phyloP scores from a whole-genome alignment of 2,888 invertebrate species.

The Chymomyza caudatula region DNA sequence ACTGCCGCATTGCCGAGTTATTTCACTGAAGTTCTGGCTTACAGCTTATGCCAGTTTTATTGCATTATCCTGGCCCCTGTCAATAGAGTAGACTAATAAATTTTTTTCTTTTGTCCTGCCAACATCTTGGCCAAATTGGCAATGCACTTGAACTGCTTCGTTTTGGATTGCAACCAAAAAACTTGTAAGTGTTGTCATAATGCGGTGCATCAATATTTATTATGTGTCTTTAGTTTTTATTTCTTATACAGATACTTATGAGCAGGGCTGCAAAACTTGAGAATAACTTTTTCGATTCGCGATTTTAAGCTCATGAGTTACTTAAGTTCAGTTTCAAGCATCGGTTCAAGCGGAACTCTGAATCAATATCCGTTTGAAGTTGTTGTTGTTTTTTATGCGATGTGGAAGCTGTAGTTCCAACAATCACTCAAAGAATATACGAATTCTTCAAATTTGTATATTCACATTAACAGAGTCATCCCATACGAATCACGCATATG shows the following conservation, averaged over 20 bases:
- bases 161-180: slow-evolving; percentile 32
- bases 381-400: too few relatives aligned
- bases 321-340: too few relatives aligned
- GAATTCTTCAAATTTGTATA: too few relatives aligned
- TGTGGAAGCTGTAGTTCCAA: neutral
- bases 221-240: slow-evolving; percentile 35
- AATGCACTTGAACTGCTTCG: slow-evolving; percentile 25
- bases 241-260: slow-evolving; percentile 22
- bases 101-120: neutral
- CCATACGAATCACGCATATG: neutral
- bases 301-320: too few relatives aligned
- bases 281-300: too few relatives aligned
- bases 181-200: slow-evolving; percentile 37
- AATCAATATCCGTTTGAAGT: too few relatives aligned
- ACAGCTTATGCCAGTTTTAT: neutral
- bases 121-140: slow-evolving; percentile 9
- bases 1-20: neutral
- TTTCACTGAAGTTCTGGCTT: neutral
- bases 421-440: too few relatives aligned
- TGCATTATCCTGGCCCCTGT: neutral
- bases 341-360: too few relatives aligned
- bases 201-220: slow-evolving; percentile 58
- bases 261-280: too few relatives aligned
- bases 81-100: slow-evolving; percentile 23
- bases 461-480: neutral